Evolutionary conservation across 2,888 invertebrate species (phyloP).

Genomic region (Bursaphelenchus okinawaensis): DNA sequence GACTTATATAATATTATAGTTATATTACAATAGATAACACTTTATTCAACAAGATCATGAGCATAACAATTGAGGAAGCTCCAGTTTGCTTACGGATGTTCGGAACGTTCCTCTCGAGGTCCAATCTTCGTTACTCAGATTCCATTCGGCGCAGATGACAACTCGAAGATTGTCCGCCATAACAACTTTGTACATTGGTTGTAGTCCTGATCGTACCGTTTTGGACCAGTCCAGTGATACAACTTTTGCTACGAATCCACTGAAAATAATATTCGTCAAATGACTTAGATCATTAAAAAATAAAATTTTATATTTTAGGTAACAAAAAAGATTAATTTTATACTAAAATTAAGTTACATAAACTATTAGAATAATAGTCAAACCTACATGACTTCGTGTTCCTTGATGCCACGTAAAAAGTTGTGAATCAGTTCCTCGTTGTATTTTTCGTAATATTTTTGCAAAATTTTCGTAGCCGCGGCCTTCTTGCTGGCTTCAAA

Average conservation of each 20-base stretch:
- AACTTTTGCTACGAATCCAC: neutral
- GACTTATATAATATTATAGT: no score
- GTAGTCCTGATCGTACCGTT: neutral
- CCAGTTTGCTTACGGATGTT: no score
- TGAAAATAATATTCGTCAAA: neutral
- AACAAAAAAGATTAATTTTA: no score
- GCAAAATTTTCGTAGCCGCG: neutral
- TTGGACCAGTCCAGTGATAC: neutral
- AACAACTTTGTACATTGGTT: neutral
- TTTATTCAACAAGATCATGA: no score
- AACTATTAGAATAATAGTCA: neutral
- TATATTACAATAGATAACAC: no score
- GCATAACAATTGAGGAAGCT: no score
- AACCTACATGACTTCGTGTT: neutral
- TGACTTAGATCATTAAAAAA: no score
- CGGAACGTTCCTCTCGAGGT: neutral
- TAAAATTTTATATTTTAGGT: no score
- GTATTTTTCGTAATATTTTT: neutral
- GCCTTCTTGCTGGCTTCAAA: neutral
- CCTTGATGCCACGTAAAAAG: neutral
- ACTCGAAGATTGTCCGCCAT: neutral
- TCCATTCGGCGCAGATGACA: neutral
- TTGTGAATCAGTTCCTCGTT: neutral
- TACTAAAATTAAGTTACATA: no score
- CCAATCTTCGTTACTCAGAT: neutral